These are phyloP conservation scores for Actinemys pallida DNA, from an alignment of 2,113 vertebrate species.

Conservation along the genomic window DNA sequence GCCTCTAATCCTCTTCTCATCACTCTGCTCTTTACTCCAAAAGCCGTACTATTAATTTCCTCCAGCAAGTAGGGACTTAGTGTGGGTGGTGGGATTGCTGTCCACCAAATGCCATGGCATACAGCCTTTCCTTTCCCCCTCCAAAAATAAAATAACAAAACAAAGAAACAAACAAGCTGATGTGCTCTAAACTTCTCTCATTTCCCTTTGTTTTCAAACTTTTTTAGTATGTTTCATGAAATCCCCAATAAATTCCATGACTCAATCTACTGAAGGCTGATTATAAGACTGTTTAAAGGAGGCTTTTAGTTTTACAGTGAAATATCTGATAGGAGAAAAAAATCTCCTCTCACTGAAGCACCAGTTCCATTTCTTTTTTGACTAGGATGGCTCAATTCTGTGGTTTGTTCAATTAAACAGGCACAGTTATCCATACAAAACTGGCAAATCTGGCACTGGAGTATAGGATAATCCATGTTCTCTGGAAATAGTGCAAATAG, in stretches of 20 bases:
- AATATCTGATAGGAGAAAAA: neutral
- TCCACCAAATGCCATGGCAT: neutral
- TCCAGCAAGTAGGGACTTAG: neutral
- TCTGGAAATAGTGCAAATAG: neutral
- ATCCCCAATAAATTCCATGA: neutral
- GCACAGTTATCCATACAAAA: neutral
- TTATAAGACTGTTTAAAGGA: too few species aligned
- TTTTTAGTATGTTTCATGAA: neutral
- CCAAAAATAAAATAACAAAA: neutral
- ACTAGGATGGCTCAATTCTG: neutral
- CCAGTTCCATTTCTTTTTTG: neutral
- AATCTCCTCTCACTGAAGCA: neutral
- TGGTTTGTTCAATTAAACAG: neutral
- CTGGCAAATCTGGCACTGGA: neutral
- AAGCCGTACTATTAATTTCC: neutral
- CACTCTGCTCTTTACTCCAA: neutral
- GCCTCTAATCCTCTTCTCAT: neutral
- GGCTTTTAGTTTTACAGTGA: neutral
- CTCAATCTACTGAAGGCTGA: neutral
- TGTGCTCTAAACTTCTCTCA: neutral
- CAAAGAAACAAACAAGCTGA: neutral
- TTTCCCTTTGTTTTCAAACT: neutral
- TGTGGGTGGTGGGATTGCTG: neutral
- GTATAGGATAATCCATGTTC: neutral
- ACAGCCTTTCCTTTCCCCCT: neutral